Percentiles rank a stretch among this genome's conserved stretches.
Conservation (phyloP, 2,888 invertebrate species). For the Idaea straminata region DNA sequence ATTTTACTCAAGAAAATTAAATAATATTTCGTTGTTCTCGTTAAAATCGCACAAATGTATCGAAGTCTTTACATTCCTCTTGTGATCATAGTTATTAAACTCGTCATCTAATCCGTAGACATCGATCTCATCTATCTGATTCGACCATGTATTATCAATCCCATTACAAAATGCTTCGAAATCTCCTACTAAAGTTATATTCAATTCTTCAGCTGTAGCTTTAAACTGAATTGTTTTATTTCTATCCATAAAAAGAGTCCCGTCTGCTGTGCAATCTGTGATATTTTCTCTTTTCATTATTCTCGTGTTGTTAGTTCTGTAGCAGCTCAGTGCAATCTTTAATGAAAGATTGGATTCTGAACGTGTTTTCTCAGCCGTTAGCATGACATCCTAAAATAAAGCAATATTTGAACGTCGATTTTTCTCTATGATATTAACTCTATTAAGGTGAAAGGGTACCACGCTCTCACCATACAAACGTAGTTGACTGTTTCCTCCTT, state of each 20-base stretch:
- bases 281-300: constrained; percentile 16
- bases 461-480: too few relatives aligned
- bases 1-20: constrained; percentile 17
- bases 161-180: constrained; percentile 44
- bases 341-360: constrained; percentile 46
- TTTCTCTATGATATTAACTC: neutral
- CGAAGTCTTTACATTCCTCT: constrained; percentile 34
- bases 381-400: constrained; percentile 48
- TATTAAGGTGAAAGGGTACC: too few relatives aligned
- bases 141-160: constrained; percentile 36
- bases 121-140: constrained; percentile 42
- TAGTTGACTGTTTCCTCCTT: too few relatives aligned
- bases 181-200: constrained; percentile 44
- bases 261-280: constrained; percentile 43
- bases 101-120: constrained; percentile 60
- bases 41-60: constrained; percentile 52
- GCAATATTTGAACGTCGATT: neutral
- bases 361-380: constrained; percentile 56
- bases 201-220: constrained; percentile 43
- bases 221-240: constrained; percentile 46
- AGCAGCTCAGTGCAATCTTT: constrained; percentile 57
- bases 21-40: constrained; percentile 28
- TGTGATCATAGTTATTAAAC: constrained; percentile 65
- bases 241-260: constrained; percentile 48
- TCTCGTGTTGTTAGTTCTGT: constrained; percentile 25